phyloP scores from a whole-genome alignment of 2,888 invertebrate genomes.

The Amorpha juglandis region DNA sequence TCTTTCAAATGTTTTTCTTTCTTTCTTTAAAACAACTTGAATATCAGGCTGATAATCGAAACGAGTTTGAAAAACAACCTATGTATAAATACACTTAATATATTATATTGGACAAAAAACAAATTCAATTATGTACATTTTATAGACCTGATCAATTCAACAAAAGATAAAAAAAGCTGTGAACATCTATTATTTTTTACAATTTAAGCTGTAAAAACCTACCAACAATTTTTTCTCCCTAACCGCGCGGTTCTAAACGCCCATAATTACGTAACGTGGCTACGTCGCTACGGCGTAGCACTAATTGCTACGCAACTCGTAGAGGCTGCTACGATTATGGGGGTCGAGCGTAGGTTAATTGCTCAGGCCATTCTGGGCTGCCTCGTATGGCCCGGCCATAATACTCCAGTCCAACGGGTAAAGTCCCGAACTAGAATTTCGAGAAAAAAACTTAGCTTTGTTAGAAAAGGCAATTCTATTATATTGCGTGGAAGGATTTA shows the following conservation, averaged over 20 bases:
- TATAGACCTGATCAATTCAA: not conserved
- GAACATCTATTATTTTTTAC: conserved; percentile 12
- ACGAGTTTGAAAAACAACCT: too few species aligned
- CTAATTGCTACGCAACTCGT: conserved; percentile 81
- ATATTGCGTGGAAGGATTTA: conserved; percentile 10
- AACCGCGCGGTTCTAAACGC: conserved; percentile 50
- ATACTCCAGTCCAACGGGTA: conserved; percentile 41
- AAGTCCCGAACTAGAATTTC: conserved; percentile 28
- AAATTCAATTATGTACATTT: too few species aligned
- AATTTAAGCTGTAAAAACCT: conserved; percentile 13
- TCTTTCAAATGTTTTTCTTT: too few species aligned
- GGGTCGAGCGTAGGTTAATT: conserved; percentile 78
- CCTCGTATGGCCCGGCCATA: conserved; percentile 45
- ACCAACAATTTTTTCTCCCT: conserved; percentile 21
- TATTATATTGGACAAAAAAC: too few species aligned
- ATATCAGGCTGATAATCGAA: too few species aligned
- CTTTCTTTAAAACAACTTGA: too few species aligned
- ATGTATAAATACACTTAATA: too few species aligned
- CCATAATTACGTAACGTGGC: conserved; percentile 73
- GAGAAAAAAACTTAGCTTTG: conserved; percentile 5
- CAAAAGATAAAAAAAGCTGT: not conserved
- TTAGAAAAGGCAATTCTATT: conserved; percentile 3
- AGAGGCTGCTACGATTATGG: conserved; percentile 49
- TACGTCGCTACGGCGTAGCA: conserved; percentile 65
- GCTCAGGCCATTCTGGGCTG: conserved; percentile 50